These are phyloP conservation scores for Antidorcas marsupialis DNA, from an alignment of 2,113 vertebrate species.

Conservation along the genomic window DNA sequence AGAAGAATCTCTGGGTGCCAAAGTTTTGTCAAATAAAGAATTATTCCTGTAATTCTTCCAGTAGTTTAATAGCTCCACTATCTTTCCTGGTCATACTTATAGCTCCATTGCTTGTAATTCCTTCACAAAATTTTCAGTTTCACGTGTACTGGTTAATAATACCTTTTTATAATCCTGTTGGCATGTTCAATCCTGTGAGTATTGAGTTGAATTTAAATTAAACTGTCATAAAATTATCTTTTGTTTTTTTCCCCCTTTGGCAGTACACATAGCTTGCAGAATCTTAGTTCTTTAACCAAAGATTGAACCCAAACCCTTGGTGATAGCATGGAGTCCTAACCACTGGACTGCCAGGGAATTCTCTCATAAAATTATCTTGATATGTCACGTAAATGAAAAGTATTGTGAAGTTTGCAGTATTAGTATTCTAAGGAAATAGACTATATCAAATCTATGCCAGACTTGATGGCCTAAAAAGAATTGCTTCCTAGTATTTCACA, in stretches of 20 bases:
- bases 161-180: background rate
- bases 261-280: background rate
- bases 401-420: background rate
- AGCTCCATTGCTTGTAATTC: background rate
- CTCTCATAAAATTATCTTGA: background rate
- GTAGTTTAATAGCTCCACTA: background rate
- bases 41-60: background rate
- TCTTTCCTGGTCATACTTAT: background rate
- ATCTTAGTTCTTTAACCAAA: background rate
- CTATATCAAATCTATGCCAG: background rate
- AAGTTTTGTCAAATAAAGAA: background rate
- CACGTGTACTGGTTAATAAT: background rate
- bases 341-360: background rate
- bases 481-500: background rate
- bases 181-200: background rate
- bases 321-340: background rate
- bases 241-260: background rate
- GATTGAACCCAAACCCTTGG: background rate
- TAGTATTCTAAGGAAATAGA: background rate
- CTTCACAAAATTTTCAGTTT: background rate
- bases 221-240: background rate
- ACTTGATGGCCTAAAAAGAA: background rate
- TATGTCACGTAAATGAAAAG: background rate
- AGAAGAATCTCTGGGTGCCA: background rate
- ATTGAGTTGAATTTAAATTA: background rate